phyloP scores from a whole-genome alignment of 2,113 vertebrate genomes.

The Paracanthobrama guichenoti region DNA sequence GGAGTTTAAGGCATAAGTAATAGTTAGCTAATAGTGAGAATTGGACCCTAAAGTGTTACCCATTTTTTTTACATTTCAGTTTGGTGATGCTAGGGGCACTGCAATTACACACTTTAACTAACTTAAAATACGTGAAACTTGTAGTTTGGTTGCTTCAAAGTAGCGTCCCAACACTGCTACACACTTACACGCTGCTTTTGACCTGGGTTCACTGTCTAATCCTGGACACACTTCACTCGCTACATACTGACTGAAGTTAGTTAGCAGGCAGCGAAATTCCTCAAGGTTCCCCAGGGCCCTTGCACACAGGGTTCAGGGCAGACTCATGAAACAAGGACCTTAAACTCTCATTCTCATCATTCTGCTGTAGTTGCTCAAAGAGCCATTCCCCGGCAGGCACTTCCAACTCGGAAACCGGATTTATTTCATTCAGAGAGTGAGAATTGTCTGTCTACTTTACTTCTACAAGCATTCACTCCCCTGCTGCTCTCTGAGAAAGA shows the following conservation, averaged over 20 bases:
- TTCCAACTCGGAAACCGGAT: slow-evolving; percentile 53
- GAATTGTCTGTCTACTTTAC: slow-evolving; percentile 48
- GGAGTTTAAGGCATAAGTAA: no score
- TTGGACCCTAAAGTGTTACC: no score
- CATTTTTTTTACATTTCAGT: background rate
- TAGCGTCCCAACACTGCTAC: background rate
- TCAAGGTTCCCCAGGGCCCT: slow-evolving; percentile 60
- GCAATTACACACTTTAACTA: background rate
- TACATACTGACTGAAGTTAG: slow-evolving; percentile 39
- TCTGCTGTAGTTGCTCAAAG: slow-evolving; percentile 24
- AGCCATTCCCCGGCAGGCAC: slow-evolving; percentile 52
- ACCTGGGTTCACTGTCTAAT: slow-evolving; percentile 6
- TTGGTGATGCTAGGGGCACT: background rate
- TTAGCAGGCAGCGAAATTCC: slow-evolving; percentile 50
- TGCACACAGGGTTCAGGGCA: slow-evolving; percentile 68
- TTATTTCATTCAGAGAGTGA: slow-evolving; percentile 58
- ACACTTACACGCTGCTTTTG: background rate
- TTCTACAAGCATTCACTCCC: slow-evolving; percentile 53
- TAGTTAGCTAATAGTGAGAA: no score
- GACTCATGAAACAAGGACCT: slow-evolving; percentile 52
- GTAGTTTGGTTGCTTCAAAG: background rate
- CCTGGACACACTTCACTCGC: slow-evolving; percentile 28
- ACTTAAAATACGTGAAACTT: background rate
- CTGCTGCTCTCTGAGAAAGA: slow-evolving; percentile 41
- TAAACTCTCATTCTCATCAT: slow-evolving; percentile 5